Conservation (phyloP, 2,797 vertebrate genomes). For the Myotis planiceps region DNA sequence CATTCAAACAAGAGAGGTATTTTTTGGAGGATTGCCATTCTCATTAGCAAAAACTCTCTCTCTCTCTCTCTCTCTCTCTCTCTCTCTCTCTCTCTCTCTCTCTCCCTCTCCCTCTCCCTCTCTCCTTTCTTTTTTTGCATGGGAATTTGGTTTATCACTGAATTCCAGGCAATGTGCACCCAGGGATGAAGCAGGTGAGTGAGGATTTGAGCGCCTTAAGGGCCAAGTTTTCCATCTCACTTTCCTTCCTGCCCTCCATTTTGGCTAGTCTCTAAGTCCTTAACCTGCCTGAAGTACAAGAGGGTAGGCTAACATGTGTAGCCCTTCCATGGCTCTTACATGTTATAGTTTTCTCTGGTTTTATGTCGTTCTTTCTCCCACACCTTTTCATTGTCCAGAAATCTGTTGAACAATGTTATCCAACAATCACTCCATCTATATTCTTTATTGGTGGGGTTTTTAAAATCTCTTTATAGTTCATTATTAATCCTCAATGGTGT, state of each 20-base stretch:
- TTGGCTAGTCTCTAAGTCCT: neutral
- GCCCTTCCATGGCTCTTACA: neutral
- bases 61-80: too few relatives aligned
- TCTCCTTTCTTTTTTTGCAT: neutral
- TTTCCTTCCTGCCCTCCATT: neutral
- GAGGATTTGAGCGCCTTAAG: neutral
- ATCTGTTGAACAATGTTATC: neutral
- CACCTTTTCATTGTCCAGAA: neutral
- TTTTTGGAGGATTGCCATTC: neutral
- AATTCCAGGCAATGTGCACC: neutral
- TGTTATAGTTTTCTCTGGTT: neutral
- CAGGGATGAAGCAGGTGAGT: neutral
- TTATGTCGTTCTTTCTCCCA: neutral
- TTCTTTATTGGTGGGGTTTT: neutral
- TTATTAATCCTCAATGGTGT: neutral
- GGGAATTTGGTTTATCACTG: neutral
- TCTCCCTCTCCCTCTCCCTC: too few relatives aligned
- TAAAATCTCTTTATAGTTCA: neutral
- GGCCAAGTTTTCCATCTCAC: neutral
- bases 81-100: too few relatives aligned
- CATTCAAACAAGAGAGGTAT: neutral
- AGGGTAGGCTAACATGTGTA: neutral
- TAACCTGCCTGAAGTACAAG: neutral
- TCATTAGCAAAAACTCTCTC: neutral
- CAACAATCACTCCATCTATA: neutral